Evolutionary conservation across 2,797 vertebrate species (phyloP), one percentile per base, ranked within the genome.

Genomic region (Echiichthys vipera): DNA sequence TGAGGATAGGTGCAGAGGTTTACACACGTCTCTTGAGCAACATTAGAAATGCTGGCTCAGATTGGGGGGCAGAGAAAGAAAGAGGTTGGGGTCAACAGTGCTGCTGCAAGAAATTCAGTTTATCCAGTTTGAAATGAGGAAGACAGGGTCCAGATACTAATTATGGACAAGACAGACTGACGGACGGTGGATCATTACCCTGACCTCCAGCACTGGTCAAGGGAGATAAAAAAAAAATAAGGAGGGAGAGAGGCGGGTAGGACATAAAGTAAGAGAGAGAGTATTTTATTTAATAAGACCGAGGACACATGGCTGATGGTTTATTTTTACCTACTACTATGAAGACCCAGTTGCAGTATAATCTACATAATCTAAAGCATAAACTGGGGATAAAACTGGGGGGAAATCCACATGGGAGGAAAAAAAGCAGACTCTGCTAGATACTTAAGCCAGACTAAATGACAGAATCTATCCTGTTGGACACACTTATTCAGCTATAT

Each of bases 31-130:
- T 15, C 66, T 81, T 65, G 10, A 72, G 51, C 43, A 36, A 37
- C 18, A 24, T 61, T 14, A 69, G 36, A 72, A 76, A 67, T 56
- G 65, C 77, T 83, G 56, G 54, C 71, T 83, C 80, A 61, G 77
- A 78, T 73, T 49, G 47, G 2, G 29, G 34, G 64, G 32, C 34
- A 30, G 37, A 66, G 63, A 51, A 30, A 49, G 24, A 62, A 32
- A 43, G 45, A 34, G 39, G 34, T 27, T 4, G 1, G 43, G 65
- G 73, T 58, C 37, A 71, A 46, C 49, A 50, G 69, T 53, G 65
- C 68, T 77, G 79, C 39, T 40, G 58, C 36, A 39, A 78, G 75
- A 66, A 61, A 47, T 80, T 76, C 55, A 71, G 30, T 56, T 74
- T 14, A 78, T 78, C 64, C 29, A 5, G 55, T 57, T 62, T 58